Conservation (phyloP, 2,888 invertebrate genomes). For the Epirrhoe alternata region DNA sequence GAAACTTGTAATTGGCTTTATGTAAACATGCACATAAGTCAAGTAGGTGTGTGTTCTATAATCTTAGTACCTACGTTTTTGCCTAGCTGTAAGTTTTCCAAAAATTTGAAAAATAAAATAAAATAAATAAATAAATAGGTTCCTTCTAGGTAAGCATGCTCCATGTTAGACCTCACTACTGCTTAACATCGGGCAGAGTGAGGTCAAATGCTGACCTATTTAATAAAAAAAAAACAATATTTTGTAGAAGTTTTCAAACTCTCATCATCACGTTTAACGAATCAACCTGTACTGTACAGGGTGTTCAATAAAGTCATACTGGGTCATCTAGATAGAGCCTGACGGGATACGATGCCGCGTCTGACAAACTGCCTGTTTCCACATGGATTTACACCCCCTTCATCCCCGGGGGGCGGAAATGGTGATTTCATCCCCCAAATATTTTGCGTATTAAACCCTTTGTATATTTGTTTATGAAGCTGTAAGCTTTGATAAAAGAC, state of each 20-base stretch:
- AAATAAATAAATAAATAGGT: no score
- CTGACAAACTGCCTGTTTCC: constrained; percentile 55
- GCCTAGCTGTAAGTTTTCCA: no score
- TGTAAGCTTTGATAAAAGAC: constrained; percentile 25
- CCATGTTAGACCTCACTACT: no score
- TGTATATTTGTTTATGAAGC: constrained; percentile 44
- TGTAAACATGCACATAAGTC: no score
- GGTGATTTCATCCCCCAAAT: constrained; percentile 32
- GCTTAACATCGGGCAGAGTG: no score
- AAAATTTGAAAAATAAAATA: no score
- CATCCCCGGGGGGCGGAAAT: constrained; percentile 31
- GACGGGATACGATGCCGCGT: constrained; percentile 45
- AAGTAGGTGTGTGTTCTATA: no score
- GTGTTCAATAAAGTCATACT: constrained; percentile 40
- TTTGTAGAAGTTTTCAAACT: not conserved
- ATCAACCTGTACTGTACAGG: constrained; percentile 27
- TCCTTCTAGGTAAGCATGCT: no score
- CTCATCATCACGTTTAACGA: not conserved
- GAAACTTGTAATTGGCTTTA: no score
- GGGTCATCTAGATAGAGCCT: constrained; percentile 52
- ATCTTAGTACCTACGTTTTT: no score
- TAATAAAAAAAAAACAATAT: no score
- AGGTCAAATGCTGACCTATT: no score
- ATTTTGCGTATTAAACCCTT: constrained; percentile 40
- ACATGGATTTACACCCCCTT: constrained; percentile 45